Percentiles rank a stretch among this genome's conserved stretches.
Evolutionary conservation across 2,113 vertebrate species (phyloP).

Genomic region (Indicator indicator): DNA sequence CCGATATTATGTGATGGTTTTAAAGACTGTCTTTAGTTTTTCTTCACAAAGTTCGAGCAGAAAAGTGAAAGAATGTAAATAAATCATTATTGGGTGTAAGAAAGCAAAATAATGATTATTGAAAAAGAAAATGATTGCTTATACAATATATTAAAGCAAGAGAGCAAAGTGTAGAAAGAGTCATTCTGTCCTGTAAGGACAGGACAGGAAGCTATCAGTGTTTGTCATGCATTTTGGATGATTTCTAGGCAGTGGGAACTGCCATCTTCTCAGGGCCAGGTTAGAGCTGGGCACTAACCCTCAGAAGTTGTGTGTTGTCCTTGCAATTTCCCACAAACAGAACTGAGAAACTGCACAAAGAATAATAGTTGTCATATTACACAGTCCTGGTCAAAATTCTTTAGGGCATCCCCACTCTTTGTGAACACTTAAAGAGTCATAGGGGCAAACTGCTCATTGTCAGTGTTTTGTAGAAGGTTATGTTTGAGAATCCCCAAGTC

Average conservation of each 20-base stretch:
- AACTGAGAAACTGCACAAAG: not conserved
- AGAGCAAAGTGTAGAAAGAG: not conserved
- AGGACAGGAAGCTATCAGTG: not conserved
- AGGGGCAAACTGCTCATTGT: not conserved
- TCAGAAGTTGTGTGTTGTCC: not conserved
- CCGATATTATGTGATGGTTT: not conserved
- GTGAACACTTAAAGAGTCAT: not conserved
- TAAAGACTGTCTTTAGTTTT: too few species aligned
- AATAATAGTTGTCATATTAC: not conserved
- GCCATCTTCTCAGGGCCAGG: not conserved
- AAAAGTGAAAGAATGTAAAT: too few species aligned
- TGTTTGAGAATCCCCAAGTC: not conserved
- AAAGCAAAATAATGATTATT: not conserved
- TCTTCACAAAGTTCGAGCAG: too few species aligned
- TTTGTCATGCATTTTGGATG: not conserved
- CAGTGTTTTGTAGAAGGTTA: not conserved
- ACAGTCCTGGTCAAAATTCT: not conserved
- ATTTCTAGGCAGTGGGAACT: not conserved
- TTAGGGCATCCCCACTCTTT: not conserved
- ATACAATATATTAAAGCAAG: not conserved
- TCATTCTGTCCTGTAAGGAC: not conserved
- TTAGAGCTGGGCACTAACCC: not conserved
- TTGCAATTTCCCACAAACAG: not conserved
- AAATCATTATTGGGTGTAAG: too few species aligned
- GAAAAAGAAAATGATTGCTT: not conserved